Evolutionary conservation across 2,888 invertebrate genomes (phyloP).

Genomic region (Coenonympha arcania): DNA sequence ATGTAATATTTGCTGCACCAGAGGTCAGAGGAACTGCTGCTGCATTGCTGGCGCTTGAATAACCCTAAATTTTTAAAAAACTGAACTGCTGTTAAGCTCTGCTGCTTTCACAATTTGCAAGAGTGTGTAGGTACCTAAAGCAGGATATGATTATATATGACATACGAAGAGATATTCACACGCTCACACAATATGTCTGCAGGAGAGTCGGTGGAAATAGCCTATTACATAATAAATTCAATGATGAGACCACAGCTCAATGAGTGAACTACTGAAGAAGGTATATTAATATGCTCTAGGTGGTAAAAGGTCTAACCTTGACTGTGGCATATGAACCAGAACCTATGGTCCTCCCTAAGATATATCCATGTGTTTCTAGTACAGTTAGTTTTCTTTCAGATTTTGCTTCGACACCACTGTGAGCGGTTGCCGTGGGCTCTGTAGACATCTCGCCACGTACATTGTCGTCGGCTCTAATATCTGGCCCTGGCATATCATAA

Average conservation of each 20-base stretch:
- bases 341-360: conserved; percentile 82
- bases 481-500: conserved; percentile 72
- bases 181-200: no score
- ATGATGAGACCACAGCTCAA: no score
- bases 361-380: conserved; percentile 84
- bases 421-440: conserved; percentile 62
- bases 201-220: no score
- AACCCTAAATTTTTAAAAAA: not conserved
- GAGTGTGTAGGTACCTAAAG: no score
- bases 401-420: conserved; percentile 61
- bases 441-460: conserved; percentile 68
- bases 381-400: conserved; percentile 75
- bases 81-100: not conserved
- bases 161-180: no score
- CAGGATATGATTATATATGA: no score
- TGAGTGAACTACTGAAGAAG: no score
- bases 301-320: conserved; percentile 67
- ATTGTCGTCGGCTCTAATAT: conserved; percentile 68
- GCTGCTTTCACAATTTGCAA: no score
- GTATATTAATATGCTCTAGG: not conserved
- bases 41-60: not conserved
- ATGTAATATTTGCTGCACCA: no score
- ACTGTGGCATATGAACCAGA: conserved; percentile 89
- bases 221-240: no score
- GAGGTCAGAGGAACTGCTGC: not conserved